Percentiles rank a stretch among this genome's conserved stretches.
Conservation (phyloP, 2,113 vertebrate species). For the Pavo muticus region DNA sequence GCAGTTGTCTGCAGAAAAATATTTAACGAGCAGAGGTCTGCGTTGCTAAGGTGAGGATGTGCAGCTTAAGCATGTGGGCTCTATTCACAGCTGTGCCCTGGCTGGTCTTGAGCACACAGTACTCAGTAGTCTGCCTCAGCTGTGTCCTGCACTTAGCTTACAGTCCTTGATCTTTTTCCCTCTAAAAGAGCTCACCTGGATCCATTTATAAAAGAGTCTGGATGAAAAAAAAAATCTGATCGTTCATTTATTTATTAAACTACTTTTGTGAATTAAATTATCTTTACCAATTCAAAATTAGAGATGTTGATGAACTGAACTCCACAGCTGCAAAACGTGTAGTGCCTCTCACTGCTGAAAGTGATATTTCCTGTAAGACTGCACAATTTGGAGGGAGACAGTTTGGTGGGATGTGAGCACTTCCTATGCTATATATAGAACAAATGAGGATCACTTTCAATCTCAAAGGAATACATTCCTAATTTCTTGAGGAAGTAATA, state of each 20-base stretch:
- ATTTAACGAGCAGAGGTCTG: not conserved
- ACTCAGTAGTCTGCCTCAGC: rapidly evolving
- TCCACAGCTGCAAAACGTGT: not conserved
- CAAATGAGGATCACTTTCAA: constrained; percentile 58
- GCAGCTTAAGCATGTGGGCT: not conserved
- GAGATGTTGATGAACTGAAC: not conserved
- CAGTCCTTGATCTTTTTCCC: not conserved
- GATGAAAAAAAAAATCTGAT: not conserved
- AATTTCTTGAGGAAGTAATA: constrained; percentile 18
- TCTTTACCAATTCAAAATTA: not conserved
- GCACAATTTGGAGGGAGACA: constrained; percentile 19
- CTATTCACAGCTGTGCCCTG: not conserved
- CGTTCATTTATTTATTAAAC: not conserved
- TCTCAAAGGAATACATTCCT: constrained; percentile 31
- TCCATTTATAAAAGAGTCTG: not conserved
- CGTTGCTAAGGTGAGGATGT: not conserved
- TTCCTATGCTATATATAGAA: constrained; percentile 67
- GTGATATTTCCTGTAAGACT: constrained; percentile 52
- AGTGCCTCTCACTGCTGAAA: not conserved
- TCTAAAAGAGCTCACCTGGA: not conserved
- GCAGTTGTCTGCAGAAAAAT: not conserved
- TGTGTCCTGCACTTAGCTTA: not conserved
- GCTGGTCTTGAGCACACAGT: not conserved
- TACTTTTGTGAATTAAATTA: not conserved
- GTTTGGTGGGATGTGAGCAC: constrained; percentile 37